phyloP scores from a whole-genome alignment of 2,113 vertebrate genomes.

The Patagioenas fasciata region DNA sequence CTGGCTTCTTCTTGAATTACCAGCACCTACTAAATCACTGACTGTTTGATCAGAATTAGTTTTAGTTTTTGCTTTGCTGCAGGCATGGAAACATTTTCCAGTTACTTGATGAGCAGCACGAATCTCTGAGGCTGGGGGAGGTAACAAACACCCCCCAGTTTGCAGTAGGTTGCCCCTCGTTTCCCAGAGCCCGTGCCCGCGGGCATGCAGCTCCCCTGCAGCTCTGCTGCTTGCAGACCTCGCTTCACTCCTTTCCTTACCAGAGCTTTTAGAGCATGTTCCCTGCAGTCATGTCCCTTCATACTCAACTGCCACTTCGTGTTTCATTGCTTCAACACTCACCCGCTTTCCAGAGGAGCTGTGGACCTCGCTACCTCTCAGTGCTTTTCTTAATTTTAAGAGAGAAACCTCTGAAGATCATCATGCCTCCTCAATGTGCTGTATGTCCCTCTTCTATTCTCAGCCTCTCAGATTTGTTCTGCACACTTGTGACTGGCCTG shows the following conservation, averaged over 20 bases:
- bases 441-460: not conserved
- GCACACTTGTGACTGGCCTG: not conserved
- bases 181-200: not conserved
- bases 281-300: not conserved
- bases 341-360: not conserved
- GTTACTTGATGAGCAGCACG: not conserved
- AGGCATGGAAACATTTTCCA: conserved; percentile 18
- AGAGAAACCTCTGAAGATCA: not conserved
- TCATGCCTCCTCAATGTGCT: not conserved
- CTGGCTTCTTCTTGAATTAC: conserved; percentile 27
- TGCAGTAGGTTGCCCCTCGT: not conserved
- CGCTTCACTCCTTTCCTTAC: not conserved
- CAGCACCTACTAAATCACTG: conserved; percentile 39
- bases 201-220: not conserved
- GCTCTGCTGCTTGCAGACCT: not conserved
- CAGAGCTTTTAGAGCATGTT: not conserved
- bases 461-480: not conserved
- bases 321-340: not conserved
- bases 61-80: conserved; percentile 31
- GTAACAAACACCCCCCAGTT: not conserved
- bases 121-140: not conserved
- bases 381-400: not conserved
- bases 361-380: not conserved
- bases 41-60: not conserved
- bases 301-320: not conserved